Evolutionary conservation across 2,888 invertebrate species (phyloP).

Genomic region (Sinodicranocentrus sp.): DNA sequence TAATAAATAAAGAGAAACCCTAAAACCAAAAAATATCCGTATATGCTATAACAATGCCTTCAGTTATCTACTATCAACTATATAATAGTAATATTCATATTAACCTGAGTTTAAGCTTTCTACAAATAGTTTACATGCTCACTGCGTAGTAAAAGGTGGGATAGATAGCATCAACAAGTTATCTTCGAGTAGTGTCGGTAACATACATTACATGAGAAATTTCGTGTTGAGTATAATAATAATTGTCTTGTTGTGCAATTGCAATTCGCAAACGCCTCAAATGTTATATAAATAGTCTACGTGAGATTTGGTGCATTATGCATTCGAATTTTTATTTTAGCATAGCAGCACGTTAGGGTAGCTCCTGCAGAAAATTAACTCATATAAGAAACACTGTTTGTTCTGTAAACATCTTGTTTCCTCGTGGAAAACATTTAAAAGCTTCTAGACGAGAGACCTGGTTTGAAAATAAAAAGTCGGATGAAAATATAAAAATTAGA

Average conservation of each 20-base stretch:
- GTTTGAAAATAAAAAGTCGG: neutral
- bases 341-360: no score
- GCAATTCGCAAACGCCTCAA: no score
- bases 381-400: no score
- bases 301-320: no score
- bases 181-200: constrained; percentile 7
- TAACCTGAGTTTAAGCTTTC: neutral
- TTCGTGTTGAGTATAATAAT: neutral
- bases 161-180: neutral
- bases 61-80: no score
- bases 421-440: constrained; percentile 6
- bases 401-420: no score
- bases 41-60: neutral
- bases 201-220: neutral
- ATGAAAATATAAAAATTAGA: no score
- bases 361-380: no score
- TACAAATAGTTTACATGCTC: neutral
- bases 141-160: neutral
- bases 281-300: no score
- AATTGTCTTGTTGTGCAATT: constrained; percentile 11
- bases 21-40: neutral
- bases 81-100: no score
- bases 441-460: neutral
- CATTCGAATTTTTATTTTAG: no score
- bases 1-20: constrained; percentile 3